Evolutionary conservation across 2,797 vertebrate genomes (phyloP), one percentile per base, ranked within the genome.

Genomic region (Tiaroga cobitis): DNA sequence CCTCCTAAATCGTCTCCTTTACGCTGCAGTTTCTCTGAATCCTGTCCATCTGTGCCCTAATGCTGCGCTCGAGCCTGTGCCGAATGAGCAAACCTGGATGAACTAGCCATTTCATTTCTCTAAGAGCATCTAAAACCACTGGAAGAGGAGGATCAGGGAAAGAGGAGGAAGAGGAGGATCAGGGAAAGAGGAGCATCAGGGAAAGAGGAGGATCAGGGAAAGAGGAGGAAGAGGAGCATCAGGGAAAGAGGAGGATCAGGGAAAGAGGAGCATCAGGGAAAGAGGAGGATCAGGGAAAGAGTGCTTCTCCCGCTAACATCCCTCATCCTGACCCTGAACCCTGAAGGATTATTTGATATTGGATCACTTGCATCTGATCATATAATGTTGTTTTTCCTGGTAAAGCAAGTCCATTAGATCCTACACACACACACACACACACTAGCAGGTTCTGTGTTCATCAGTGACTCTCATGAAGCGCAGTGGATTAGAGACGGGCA

Each of bases 341-440:
- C 77, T 89, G 80, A 84, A 86, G 68, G 83, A 90, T 89, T 81
- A 21, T 59, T 77, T 73, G 81, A 70, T 54, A 18, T 76, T 74
- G 69, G 75, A 87, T 84, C 56, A 67, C 26, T 84, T 67, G 32
- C 59, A 88, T 84, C 74, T 84, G 74, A 46, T 15, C 74, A 59
- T 80, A 61, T n/a, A 56, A 82, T 86, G 56, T 74, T 75, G 61
- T 46, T 74, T 74, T 84, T 83, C 51, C 68, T 67, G 43, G 68
- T 89, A 85, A 87, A 78, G 84, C 59, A 32, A 24, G 32, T 70
- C 79, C 4, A 46, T 46, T 46, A 15, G 3, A 46, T 15, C 13
- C 43, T 0, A 4, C 43, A 1, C 41, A 43, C 41, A 43, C 41
- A 43, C 41, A 39, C 39, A 10, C 9, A 41, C 8, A 41, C 39